These are phyloP conservation scores for Polymixis lichenea DNA, from an alignment of 2,888 invertebrate species.

Conservation along the genomic window DNA sequence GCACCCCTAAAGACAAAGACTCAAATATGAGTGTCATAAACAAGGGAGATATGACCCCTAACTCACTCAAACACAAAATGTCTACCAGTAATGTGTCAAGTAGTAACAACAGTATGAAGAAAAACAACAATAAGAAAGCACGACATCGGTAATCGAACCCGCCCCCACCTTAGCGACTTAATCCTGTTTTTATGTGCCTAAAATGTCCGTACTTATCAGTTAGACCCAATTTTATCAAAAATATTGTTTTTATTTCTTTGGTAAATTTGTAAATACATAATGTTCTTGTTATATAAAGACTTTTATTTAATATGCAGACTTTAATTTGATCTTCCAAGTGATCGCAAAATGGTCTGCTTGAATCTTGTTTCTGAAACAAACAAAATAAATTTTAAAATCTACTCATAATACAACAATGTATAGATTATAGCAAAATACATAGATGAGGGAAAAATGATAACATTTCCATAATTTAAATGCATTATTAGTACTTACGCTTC, in stretches of 20 bases:
- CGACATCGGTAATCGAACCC: constrained; percentile 92
- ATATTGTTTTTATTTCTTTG: constrained; percentile 67
- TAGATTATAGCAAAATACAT: neutral
- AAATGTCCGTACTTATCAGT: constrained; percentile 61
- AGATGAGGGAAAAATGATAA: neutral
- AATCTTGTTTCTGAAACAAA: constrained; percentile 86
- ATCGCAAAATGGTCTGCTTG: constrained; percentile 83
- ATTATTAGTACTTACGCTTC: constrained; percentile 80
- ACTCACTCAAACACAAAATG: constrained; percentile 89
- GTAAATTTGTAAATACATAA: constrained; percentile 69
- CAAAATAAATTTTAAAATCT: neutral
- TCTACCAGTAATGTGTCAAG: constrained; percentile 76
- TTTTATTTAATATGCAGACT: constrained; percentile 53
- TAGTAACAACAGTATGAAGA: constrained; percentile 91
- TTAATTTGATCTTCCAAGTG: constrained; percentile 77
- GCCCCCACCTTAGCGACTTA: constrained; percentile 10
- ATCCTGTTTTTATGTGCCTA: constrained; percentile 45
- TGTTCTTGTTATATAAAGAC: constrained; percentile 54
- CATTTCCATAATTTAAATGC: neutral
- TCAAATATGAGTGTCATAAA: constrained; percentile 76
- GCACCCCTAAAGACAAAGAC: constrained; percentile 89
- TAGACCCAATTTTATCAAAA: constrained; percentile 56
- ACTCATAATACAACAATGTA: neutral
- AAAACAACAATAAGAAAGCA: constrained; percentile 95
- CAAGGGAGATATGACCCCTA: constrained; percentile 84